phyloP scores from a whole-genome alignment of 2,113 vertebrate species.

The Holacanthus passer region DNA sequence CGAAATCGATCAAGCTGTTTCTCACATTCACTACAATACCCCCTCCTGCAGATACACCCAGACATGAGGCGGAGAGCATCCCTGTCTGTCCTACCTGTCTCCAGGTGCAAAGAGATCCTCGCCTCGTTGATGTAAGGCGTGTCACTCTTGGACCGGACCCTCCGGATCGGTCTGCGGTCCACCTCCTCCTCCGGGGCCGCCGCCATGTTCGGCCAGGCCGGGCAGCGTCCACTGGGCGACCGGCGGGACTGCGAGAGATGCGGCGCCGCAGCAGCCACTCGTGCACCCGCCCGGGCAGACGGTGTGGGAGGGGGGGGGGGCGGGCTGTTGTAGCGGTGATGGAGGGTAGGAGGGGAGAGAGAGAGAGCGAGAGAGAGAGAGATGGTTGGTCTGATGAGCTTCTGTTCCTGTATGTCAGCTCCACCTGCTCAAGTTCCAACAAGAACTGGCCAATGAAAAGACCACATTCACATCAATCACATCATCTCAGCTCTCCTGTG shows the following conservation, averaged over 20 bases:
- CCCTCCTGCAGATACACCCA: slow-evolving; percentile 32
- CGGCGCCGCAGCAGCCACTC: slow-evolving; percentile 70
- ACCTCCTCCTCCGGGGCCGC: slow-evolving; percentile 92
- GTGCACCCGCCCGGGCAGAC: slow-evolving; percentile 69
- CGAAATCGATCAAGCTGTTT: slow-evolving; percentile 17
- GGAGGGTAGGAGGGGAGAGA: background rate
- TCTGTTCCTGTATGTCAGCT: slow-evolving; percentile 28
- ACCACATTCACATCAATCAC: slow-evolving; percentile 1
- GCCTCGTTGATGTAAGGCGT: slow-evolving; percentile 97
- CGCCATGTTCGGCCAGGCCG: slow-evolving; percentile 88
- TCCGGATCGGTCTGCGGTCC: slow-evolving; percentile 95
- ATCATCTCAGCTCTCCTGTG: background rate
- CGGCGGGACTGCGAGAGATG: slow-evolving; percentile 86
- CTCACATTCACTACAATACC: background rate
- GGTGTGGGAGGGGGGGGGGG: slow-evolving; percentile 54
- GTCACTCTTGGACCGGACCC: slow-evolving; percentile 98
- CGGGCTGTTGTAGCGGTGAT: slow-evolving; percentile 51
- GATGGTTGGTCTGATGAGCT: slow-evolving; percentile 21
- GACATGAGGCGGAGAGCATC: slow-evolving; percentile 25
- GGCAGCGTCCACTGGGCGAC: slow-evolving; percentile 88
- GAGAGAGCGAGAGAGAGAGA: background rate
- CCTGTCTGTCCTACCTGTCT: slow-evolving; percentile 87
- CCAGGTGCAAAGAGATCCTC: slow-evolving; percentile 94
- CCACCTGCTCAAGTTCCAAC: slow-evolving; percentile 39
- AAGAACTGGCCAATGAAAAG: slow-evolving; percentile 15